A percentile compares a stretch with the other conserved stretches of the same genome.
Conservation (phyloP, 1,140 invertebrate species). For the Bradynema listronoti region DNA sequence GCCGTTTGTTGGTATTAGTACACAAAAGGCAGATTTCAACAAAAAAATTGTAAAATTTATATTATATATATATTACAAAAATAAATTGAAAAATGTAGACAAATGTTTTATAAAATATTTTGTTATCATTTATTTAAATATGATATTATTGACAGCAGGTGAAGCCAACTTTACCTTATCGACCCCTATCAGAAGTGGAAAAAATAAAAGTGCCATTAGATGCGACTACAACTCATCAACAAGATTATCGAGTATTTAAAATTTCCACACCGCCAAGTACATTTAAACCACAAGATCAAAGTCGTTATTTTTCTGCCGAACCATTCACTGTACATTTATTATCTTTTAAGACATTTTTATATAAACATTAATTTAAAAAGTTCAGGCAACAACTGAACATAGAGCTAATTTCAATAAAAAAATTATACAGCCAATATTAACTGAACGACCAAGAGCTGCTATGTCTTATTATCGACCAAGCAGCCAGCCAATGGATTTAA, state of each 20-base stretch:
- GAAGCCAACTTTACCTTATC: not conserved
- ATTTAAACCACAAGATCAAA: constrained; percentile 1
- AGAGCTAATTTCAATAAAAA: constrained; percentile 1
- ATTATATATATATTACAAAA: not conserved
- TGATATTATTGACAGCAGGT: not conserved
- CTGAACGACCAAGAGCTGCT: constrained; percentile 2
- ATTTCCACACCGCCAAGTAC: not conserved
- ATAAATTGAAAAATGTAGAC: not conserved
- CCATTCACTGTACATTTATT: not conserved
- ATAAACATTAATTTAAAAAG: not conserved
- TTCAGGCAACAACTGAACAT: constrained; percentile 10
- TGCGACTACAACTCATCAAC: not conserved
- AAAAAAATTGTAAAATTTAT: constrained; percentile 2
- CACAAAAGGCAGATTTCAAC: not conserved
- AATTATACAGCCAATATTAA: not conserved
- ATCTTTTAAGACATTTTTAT: not conserved
- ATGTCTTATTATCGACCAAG: not conserved
- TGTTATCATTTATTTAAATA: not conserved
- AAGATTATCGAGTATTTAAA: constrained; percentile 4
- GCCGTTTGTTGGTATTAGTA: constrained; percentile 3
- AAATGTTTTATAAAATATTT: not conserved
- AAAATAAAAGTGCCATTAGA: not conserved
- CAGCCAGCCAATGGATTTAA: constrained; percentile 4
- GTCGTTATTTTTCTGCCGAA: not conserved
- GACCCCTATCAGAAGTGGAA: not conserved